phyloP scores from a whole-genome alignment of 2,113 vertebrate species.

The Azemiops feae region DNA sequence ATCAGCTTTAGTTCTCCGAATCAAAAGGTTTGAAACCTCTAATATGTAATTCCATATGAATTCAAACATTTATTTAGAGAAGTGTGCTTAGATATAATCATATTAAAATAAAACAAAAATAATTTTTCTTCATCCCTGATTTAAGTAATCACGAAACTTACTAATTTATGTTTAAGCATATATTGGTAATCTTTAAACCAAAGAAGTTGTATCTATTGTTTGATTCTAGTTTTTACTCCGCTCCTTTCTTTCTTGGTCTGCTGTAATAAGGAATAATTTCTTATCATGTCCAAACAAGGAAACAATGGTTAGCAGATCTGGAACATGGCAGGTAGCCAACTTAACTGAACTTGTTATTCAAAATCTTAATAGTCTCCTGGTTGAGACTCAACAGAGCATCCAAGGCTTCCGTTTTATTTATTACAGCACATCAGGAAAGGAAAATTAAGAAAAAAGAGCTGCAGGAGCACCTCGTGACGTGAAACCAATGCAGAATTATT shows the following conservation, averaged over 20 bases:
- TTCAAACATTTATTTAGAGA: not conserved
- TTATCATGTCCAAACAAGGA: not conserved
- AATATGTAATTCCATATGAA: not conserved
- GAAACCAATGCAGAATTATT: not conserved
- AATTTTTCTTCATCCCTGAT: not conserved
- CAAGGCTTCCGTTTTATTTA: not conserved
- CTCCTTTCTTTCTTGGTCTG: not conserved
- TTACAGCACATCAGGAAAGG: not conserved
- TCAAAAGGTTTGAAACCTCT: not conserved
- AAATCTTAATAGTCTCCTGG: not conserved
- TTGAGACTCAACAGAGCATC: not conserved
- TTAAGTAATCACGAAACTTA: not conserved
- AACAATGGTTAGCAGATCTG: not conserved
- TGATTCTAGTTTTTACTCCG: not conserved
- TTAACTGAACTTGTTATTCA: not conserved
- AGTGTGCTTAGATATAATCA: not conserved
- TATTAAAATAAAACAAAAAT: not conserved
- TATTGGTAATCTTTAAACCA: not conserved
- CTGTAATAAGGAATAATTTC: not conserved
- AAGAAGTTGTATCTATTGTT: not conserved
- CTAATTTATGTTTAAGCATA: not conserved
- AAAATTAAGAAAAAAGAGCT: not conserved
- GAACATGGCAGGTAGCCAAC: not conserved
- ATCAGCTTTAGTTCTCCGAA: not conserved
- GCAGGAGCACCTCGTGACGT: too few species aligned